Conservation (phyloP, 1,140 invertebrate genomes). For the Drosophila ogumai region DNA sequence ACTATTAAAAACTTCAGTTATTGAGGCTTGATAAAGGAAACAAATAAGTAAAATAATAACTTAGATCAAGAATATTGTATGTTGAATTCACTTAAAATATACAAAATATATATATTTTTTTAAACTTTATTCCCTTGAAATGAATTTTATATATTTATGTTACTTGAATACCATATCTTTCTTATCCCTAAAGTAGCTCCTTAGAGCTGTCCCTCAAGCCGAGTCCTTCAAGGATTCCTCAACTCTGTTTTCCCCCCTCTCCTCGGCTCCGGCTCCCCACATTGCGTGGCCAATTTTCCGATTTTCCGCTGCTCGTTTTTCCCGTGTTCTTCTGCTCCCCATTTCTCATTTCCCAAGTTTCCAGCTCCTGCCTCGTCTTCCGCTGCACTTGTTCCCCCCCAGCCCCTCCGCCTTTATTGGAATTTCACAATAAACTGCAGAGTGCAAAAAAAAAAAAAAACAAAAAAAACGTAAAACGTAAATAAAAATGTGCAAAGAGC, state of each 20-base stretch:
- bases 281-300: constrained; percentile 69
- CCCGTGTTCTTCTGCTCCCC: constrained; percentile 12
- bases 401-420: constrained; percentile 73
- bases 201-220: not conserved
- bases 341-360: constrained; percentile 19
- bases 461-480: not conserved
- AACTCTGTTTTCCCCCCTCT: no score
- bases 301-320: constrained; percentile 41
- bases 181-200: not conserved
- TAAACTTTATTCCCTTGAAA: not conserved
- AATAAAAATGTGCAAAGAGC: constrained; percentile 10
- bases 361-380: not conserved
- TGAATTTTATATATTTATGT: not conserved
- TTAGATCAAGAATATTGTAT: no score
- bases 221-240: not conserved
- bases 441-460: not conserved
- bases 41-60: not conserved
- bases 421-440: constrained; percentile 78
- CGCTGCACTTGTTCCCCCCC: constrained; percentile 2
- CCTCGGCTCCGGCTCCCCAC: constrained; percentile 12
- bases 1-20: no score
- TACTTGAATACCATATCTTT: not conserved
- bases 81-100: not conserved
- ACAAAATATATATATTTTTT: not conserved
- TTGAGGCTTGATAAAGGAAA: no score